Conservation (phyloP, 2,113 vertebrate genomes). For the Agapornis roseicollis region DNA sequence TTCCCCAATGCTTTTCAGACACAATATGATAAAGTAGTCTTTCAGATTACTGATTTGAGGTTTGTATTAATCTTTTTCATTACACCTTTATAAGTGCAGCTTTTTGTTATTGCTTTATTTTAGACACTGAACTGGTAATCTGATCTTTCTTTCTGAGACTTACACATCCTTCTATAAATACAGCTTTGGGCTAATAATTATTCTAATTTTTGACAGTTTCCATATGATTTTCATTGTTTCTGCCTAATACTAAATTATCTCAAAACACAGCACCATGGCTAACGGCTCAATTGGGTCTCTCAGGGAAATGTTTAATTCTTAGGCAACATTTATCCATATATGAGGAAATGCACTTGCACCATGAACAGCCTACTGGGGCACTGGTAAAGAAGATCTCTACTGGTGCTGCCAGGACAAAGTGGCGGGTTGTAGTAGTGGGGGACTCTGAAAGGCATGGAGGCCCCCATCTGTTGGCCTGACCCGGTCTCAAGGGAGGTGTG, state of each 20-base stretch:
- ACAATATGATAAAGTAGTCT: slow-evolving; percentile 6
- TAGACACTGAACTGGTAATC: background rate
- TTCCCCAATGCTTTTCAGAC: background rate
- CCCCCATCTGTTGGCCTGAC: too few relatives aligned
- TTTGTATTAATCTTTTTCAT: slow-evolving; percentile 46
- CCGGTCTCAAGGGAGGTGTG: too few relatives aligned
- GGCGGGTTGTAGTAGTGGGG: too few relatives aligned
- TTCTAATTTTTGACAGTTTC: background rate
- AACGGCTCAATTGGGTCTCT: background rate
- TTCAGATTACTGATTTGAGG: slow-evolving; percentile 30
- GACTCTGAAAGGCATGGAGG: too few relatives aligned
- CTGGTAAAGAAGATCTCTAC: too few relatives aligned
- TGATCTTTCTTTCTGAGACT: background rate
- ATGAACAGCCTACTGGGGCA: too few relatives aligned
- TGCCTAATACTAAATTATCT: slow-evolving; percentile 30
- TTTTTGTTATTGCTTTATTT: slow-evolving; percentile 43
- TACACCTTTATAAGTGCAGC: background rate
- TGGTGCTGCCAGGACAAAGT: too few relatives aligned
- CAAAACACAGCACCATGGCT: background rate
- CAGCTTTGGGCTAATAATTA: slow-evolving; percentile 3
- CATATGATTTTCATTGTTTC: background rate
- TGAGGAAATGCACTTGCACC: too few relatives aligned
- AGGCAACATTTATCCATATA: background rate
- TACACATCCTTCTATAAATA: background rate
- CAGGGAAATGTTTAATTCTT: slow-evolving; percentile 23